Percentiles rank a stretch among this genome's conserved stretches.
These are phyloP conservation scores for Rugalucina vietnamica DNA, from an alignment of 2,888 invertebrate genomes.

Conservation along the genomic window DNA sequence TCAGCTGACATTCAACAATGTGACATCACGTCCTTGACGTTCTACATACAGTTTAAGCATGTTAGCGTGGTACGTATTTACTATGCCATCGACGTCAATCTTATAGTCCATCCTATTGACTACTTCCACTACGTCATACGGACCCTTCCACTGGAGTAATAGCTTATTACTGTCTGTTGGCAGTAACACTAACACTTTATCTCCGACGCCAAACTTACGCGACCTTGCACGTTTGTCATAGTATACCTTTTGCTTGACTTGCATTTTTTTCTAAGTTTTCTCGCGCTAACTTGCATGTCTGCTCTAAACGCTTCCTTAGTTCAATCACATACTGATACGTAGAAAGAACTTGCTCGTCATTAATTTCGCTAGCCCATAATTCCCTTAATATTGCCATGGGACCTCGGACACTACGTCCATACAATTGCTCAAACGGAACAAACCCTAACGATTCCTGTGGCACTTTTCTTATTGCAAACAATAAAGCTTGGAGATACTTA, in stretches of 20 bases:
- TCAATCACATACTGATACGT: not conserved
- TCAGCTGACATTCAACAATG: not conserved
- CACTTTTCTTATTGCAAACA: not conserved
- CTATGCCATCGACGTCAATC: not conserved
- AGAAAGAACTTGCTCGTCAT: not conserved
- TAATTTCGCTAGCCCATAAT: not conserved
- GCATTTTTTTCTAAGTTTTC: not conserved
- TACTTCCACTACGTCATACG: not conserved
- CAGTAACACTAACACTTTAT: not conserved
- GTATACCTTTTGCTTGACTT: not conserved
- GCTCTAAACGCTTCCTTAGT: not conserved
- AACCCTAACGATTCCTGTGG: not conserved
- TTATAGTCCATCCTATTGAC: not conserved
- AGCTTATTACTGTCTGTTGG: not conserved
- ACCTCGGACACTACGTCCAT: constrained; percentile 5
- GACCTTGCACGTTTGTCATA: not conserved
- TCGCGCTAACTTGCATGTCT: not conserved
- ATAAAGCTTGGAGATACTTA: not conserved
- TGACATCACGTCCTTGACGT: not conserved
- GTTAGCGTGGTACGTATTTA: not conserved
- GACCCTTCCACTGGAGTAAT: not conserved
- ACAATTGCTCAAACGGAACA: not conserved
- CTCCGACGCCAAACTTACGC: too few species aligned
- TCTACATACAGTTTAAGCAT: too few species aligned
- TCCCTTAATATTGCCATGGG: too few species aligned